Evolutionary conservation across 1,140 invertebrate species (phyloP).

Genomic region (Meloidogyne floridensis): DNA sequence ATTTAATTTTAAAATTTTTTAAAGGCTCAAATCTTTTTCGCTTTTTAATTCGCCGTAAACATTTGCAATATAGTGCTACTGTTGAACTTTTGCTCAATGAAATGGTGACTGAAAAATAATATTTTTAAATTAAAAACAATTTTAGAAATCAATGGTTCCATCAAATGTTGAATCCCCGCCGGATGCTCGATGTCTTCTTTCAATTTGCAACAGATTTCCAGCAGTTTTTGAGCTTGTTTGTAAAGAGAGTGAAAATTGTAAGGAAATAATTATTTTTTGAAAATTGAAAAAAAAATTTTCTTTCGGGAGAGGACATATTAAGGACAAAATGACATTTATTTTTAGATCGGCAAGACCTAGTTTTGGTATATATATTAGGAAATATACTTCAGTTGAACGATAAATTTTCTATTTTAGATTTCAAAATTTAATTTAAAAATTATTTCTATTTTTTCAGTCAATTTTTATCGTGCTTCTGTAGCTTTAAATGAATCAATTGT

Average conservation of each 20-base stretch:
- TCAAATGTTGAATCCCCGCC: not conserved
- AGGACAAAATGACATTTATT: too few species aligned
- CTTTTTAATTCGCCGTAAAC: slow-evolving; percentile 13
- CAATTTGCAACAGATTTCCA: slow-evolving; percentile 12
- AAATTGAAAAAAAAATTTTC: too few species aligned
- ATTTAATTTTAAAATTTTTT: not conserved
- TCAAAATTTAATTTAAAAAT: too few species aligned
- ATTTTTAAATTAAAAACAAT: not conserved
- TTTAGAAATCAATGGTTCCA: slow-evolving; percentile 18
- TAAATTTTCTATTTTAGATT: too few species aligned
- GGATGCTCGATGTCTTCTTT: not conserved
- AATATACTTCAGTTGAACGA: too few species aligned
- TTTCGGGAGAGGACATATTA: too few species aligned
- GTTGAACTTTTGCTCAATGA: slow-evolving; percentile 4
- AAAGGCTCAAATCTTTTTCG: slow-evolving; percentile 22
- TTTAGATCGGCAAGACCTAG: too few species aligned
- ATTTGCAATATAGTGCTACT: not conserved
- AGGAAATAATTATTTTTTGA: not conserved
- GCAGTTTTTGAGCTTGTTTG: slow-evolving; percentile 19
- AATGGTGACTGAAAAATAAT: not conserved
- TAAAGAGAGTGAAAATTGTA: not conserved
- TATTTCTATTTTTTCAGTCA: not conserved
- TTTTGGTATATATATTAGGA: not conserved
- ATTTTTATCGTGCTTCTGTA: not conserved
- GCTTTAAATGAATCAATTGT: slow-evolving; percentile 7